Evolutionary conservation across 2,113 vertebrate genomes (phyloP).

Genomic region (Nesogale talazaci): DNA sequence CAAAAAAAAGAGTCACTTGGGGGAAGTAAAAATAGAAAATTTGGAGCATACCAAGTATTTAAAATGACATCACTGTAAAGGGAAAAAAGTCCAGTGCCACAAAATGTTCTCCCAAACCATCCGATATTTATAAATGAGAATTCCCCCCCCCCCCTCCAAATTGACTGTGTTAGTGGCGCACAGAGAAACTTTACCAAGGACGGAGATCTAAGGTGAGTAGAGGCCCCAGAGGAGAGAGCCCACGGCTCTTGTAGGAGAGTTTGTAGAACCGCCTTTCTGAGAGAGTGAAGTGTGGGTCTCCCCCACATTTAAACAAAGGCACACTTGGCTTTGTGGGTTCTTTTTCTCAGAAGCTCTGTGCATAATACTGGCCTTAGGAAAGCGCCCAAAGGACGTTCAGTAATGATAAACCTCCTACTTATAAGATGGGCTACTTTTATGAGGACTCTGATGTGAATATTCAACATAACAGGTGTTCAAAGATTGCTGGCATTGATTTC

Average conservation of each 20-base stretch:
- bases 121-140: conserved; percentile 83
- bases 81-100: conserved; percentile 81
- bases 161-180: conserved; percentile 74
- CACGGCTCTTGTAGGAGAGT: not conserved
- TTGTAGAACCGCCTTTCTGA: not conserved
- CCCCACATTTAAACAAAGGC: not conserved
- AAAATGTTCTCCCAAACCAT: conserved; percentile 81
- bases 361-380: not conserved
- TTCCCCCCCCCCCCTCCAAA: conserved; percentile 79
- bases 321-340: not conserved
- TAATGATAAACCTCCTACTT: not conserved
- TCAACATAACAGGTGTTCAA: not conserved
- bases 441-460: not conserved
- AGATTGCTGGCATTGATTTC: not conserved
- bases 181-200: conserved; percentile 80
- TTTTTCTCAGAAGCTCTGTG: not conserved
- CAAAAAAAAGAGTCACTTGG: conserved; percentile 89
- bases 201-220: conserved; percentile 84
- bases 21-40: conserved; percentile 91
- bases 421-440: not conserved
- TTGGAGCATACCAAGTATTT: conserved; percentile 89
- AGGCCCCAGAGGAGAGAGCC: conserved; percentile 71
- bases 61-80: conserved; percentile 89
- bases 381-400: not conserved
- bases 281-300: not conserved